phyloP scores from a whole-genome alignment of 1,140 invertebrate genomes.

The Subanguina moxae region DNA sequence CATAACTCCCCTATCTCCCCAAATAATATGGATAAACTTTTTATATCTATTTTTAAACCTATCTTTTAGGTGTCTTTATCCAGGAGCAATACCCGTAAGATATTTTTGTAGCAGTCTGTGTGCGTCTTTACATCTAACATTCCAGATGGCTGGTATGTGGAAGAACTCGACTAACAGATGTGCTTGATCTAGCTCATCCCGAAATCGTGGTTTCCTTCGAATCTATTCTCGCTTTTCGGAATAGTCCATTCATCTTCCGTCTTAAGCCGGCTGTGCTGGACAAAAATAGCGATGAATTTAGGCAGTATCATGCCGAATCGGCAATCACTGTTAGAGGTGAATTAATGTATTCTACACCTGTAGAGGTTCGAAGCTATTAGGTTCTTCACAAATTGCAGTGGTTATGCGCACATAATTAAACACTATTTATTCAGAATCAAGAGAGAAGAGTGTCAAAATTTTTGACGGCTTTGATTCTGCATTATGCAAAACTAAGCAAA shows the following conservation, averaged over 20 bases:
- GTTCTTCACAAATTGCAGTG: too few species aligned
- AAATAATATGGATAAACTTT: too few species aligned
- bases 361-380: not conserved
- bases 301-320: not conserved
- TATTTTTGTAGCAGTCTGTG: slow-evolving; percentile 2
- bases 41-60: too few species aligned
- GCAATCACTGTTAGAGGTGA: not conserved
- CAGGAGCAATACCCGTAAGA: not conserved
- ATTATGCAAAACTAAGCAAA: too few species aligned
- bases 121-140: slow-evolving; percentile 37
- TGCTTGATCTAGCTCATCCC: slow-evolving; percentile 60
- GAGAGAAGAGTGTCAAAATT: too few species aligned
- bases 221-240: slow-evolving; percentile 57
- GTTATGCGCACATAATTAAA: too few species aligned
- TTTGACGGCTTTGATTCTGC: too few species aligned
- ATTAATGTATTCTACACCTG: not conserved
- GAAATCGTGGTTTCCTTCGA: slow-evolving; percentile 59
- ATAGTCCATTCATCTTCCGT: slow-evolving; percentile 39
- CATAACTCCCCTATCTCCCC: too few species aligned
- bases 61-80: not conserved
- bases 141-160: slow-evolving; percentile 30
- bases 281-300: not conserved
- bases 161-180: slow-evolving; percentile 51
- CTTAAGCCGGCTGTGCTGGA: slow-evolving; percentile 17
- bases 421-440: too few species aligned